Conservation (phyloP, 2,888 invertebrate species). For the Scelioninae gen. 1 region DNA sequence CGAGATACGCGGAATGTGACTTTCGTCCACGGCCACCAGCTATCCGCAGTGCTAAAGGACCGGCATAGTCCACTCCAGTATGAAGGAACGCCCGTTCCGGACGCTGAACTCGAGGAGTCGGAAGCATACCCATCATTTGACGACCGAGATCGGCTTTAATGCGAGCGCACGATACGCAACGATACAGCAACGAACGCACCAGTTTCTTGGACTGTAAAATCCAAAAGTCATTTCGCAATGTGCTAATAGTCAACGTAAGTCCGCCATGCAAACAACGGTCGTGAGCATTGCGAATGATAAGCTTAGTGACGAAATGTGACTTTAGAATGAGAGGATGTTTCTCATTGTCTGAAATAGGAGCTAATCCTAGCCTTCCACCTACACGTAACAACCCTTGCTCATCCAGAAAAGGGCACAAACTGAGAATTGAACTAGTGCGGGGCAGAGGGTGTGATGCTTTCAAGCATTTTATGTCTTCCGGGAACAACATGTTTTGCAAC, state of each 20-base stretch:
- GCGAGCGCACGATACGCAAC: not conserved
- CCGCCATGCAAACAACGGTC: conserved; percentile 26
- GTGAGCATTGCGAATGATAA: conserved; percentile 3
- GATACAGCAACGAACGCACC: conserved; percentile 4
- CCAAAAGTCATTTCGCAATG: not conserved
- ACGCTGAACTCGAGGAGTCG: conserved; percentile 9
- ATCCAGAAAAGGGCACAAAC: not conserved
- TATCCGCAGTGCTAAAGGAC: conserved; percentile 20
- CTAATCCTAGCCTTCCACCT: not conserved
- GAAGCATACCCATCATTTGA: conserved; percentile 5
- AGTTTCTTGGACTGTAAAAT: conserved; percentile 2
- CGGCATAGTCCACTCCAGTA: conserved; percentile 60
- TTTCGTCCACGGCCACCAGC: not conserved
- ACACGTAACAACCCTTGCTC: not conserved
- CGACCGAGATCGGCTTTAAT: not conserved
- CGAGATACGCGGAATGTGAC: conserved; percentile 6
- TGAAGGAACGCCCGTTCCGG: no score
- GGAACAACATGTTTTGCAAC: not conserved
- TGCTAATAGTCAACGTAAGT: not conserved
- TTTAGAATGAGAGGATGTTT: conserved; percentile 11
- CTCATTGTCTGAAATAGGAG: not conserved
- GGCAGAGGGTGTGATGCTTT: not conserved
- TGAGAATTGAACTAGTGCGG: not conserved
- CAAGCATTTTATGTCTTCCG: not conserved
- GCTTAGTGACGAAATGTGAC: not conserved